Conservation (phyloP, 2,888 invertebrate genomes). For the Cerastis rubricosa region DNA sequence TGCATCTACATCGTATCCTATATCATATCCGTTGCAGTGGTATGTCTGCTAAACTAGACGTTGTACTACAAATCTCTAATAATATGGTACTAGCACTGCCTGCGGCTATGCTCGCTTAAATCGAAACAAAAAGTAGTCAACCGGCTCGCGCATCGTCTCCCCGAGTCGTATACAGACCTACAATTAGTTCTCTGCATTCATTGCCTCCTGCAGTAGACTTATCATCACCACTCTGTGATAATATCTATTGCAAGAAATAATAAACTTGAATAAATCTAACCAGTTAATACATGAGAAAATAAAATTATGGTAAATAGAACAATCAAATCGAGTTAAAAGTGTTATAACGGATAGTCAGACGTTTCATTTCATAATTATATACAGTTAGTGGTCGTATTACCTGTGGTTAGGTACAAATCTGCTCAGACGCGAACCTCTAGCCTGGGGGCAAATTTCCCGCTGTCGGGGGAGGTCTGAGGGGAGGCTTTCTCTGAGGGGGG, state of each 20-base stretch:
- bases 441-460: slow-evolving; percentile 68
- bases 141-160: slow-evolving; percentile 11
- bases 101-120: slow-evolving; percentile 26
- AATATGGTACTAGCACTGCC: slow-evolving; percentile 22
- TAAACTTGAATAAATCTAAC: slow-evolving; percentile 26
- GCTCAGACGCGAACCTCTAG: slow-evolving; percentile 53
- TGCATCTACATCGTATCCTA: slow-evolving; percentile 6
- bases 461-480: slow-evolving; percentile 64
- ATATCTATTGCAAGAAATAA: slow-evolving; percentile 48
- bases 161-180: background rate
- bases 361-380: slow-evolving; percentile 44
- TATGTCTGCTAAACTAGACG: slow-evolving; percentile 4
- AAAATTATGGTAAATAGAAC: slow-evolving; percentile 29
- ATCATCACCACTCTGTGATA: slow-evolving; percentile 33
- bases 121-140: slow-evolving; percentile 40
- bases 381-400: slow-evolving; percentile 27
- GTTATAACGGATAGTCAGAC: slow-evolving; percentile 28
- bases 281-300: slow-evolving; percentile 27
- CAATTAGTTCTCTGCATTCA: slow-evolving; percentile 24
- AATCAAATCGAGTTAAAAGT: slow-evolving; percentile 41
- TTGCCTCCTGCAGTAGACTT: slow-evolving; percentile 18
- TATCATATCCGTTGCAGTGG: slow-evolving; percentile 12
- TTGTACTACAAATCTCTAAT: slow-evolving; percentile 23
- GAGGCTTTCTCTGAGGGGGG: slow-evolving; percentile 53
- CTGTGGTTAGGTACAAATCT: slow-evolving; percentile 50